Evolutionary conservation across 2,113 vertebrate genomes (phyloP).

Genomic region (Dunckerocampus dactyliophorus): DNA sequence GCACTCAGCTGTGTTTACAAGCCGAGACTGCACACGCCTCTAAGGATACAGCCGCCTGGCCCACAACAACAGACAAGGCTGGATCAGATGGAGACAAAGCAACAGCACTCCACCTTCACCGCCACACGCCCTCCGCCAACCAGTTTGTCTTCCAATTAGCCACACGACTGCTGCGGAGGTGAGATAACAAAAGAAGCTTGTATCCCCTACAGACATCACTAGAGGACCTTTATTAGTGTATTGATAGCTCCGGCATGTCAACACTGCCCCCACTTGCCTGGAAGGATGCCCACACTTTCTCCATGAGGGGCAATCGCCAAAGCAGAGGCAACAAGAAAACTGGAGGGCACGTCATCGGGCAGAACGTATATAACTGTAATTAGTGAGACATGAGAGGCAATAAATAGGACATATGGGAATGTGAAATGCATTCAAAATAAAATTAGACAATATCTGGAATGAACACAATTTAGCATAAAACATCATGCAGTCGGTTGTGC

Average conservation of each 20-base stretch:
- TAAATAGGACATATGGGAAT: slow-evolving; percentile 52
- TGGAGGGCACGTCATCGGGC: slow-evolving; percentile 42
- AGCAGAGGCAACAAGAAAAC: slow-evolving; percentile 45
- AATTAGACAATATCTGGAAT: slow-evolving; percentile 19
- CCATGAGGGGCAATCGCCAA: slow-evolving; percentile 24
- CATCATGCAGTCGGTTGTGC: not conserved
- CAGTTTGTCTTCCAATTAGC: slow-evolving; percentile 53
- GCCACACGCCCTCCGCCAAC: slow-evolving; percentile 22
- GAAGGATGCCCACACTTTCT: slow-evolving; percentile 40
- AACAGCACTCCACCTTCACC: slow-evolving; percentile 12
- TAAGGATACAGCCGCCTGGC: slow-evolving; percentile 14
- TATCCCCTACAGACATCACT: slow-evolving; percentile 61
- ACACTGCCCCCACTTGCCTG: slow-evolving; percentile 45
- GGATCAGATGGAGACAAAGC: slow-evolving; percentile 40
- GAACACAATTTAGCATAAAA: slow-evolving; percentile 4
- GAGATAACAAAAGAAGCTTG: slow-evolving; percentile 63
- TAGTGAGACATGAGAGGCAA: slow-evolving; percentile 48
- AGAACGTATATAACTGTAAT: slow-evolving; percentile 54
- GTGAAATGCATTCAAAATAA: slow-evolving; percentile 27
- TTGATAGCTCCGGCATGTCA: slow-evolving; percentile 54
- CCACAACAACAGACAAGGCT: slow-evolving; percentile 22
- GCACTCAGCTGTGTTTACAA: slow-evolving; percentile 50
- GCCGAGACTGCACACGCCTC: slow-evolving; percentile 17
- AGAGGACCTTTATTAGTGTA: slow-evolving; percentile 59
- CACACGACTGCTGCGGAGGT: slow-evolving; percentile 45